Conservation (phyloP, 2,888 invertebrate genomes). For the Thereva unica region DNA sequence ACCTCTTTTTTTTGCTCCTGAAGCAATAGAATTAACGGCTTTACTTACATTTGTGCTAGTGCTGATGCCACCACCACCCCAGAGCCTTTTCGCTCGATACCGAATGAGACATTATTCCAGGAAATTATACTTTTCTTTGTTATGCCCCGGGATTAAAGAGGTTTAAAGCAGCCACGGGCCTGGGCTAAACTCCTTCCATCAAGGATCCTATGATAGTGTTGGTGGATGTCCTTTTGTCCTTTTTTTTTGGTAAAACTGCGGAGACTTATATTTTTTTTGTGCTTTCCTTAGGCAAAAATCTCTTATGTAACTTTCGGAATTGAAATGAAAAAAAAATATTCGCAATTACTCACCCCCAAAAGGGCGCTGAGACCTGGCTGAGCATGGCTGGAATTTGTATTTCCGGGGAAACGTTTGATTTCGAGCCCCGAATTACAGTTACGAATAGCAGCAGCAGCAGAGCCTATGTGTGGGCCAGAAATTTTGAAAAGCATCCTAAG, state of each 20-base stretch:
- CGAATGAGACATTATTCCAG: neutral
- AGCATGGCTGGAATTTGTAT: conserved; percentile 17
- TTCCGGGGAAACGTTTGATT: conserved; percentile 25
- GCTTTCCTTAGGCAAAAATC: neutral
- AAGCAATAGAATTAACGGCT: no score
- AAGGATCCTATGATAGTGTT: neutral
- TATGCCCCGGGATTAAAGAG: conserved; percentile 2
- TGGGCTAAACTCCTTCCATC: neutral
- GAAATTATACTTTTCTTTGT: conserved; percentile 11
- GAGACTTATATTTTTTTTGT: neutral
- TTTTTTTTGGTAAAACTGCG: neutral
- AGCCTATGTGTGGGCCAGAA: no score
- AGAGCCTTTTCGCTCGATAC: no score
- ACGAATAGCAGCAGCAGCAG: no score
- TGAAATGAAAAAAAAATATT: neutral
- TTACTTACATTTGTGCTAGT: no score
- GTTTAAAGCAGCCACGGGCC: neutral
- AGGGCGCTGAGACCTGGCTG: conserved; percentile 2
- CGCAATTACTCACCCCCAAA: conserved; percentile 29
- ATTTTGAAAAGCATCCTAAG: no score
- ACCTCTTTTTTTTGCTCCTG: neutral
- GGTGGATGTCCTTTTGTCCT: conserved; percentile 2
- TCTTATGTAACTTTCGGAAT: neutral
- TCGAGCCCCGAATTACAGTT: conserved; percentile 1
- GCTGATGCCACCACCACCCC: no score